Percentiles rank a stretch among this genome's conserved stretches.
phyloP scores from a whole-genome alignment of 2,888 invertebrate species.

The Falcaria lacertinaria region DNA sequence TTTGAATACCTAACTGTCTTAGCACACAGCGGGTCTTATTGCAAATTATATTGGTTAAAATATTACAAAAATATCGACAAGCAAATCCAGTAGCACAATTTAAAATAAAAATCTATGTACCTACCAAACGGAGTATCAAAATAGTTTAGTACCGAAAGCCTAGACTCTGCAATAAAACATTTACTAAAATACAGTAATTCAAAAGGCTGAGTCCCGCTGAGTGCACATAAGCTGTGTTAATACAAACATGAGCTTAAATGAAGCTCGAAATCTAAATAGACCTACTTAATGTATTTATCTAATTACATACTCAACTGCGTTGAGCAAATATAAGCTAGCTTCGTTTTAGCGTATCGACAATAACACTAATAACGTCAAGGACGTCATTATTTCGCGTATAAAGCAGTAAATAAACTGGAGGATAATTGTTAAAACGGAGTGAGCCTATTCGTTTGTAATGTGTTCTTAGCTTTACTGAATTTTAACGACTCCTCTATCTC shows the following conservation, averaged over 20 bases:
- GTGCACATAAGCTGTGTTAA: no score
- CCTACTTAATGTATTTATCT: constrained; percentile 27
- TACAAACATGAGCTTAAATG: constrained; percentile 30
- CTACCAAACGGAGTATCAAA: no score
- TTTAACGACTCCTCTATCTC: constrained; percentile 32
- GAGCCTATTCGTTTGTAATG: constrained; percentile 43
- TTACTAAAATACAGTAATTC: no score
- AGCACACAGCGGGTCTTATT: no score
- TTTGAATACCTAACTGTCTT: no score
- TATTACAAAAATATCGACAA: no score
- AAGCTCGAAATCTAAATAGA: constrained; percentile 28
- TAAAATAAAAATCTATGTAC: no score
- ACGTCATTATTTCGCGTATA: constrained; percentile 34
- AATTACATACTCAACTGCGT: constrained; percentile 44
- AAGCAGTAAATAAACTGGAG: constrained; percentile 39
- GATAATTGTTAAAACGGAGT: constrained; percentile 46
- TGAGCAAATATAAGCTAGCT: constrained; percentile 26
- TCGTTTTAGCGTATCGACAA: constrained; percentile 11
- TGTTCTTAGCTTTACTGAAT: constrained; percentile 50
- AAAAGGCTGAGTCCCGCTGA: no score
- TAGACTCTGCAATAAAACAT: no score
- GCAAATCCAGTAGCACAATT: no score
- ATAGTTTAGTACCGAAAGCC: no score
- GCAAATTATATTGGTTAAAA: no score
- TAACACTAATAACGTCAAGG: constrained; percentile 5